Evolutionary conservation across 2,113 vertebrate species (phyloP), one percentile per base, ranked within the genome.

Genomic region (Geococcyx californianus): DNA sequence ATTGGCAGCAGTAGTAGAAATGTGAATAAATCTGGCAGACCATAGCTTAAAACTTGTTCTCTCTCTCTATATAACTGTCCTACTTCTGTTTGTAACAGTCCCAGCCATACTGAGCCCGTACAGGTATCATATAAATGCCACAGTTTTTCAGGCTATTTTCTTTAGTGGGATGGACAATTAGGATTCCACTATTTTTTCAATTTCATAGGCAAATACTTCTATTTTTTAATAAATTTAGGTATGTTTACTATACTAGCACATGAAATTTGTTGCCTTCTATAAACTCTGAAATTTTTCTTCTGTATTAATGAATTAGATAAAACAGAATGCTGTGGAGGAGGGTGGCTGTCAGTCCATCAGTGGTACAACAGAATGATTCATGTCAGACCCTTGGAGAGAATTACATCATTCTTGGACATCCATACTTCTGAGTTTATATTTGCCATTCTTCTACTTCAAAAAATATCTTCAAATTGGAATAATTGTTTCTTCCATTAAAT

Each of bases 21-120:
- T 76, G 44, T 47, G 58, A 96, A 44, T 92, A 92, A 89, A 93
- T 90, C 83, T 95, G 88, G 83, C 83, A 96, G 72, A 49, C 52
- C 44, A 29, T 21, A 54, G 14, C 67, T 63, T 88, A 96, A 96
- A 94, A 93, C 94, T 92, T 93, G 66, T 86, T 92, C 23, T 82
- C 13, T 82, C 13, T 42, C 14, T 91, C 12, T 52, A 54, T 5
- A 3, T 18, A 80, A 34, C 76, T 92, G 60, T 78, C 69, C 62
- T 95, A 64, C 33, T 45, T 95, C 51, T 81, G 70, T 84, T 84
- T 87, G n/a, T 52, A 68, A 56, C 52, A 5, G 17, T 80, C 17
- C 15, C 20, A 66, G 45, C 7, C 23, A 42, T 16, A 8, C 28
- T 1, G 8, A 84, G 9, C 3, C 92, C 72, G 5, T 58, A 75